Evolutionary conservation across 2,888 invertebrate genomes (phyloP).

Genomic region (Troilus luridus): DNA sequence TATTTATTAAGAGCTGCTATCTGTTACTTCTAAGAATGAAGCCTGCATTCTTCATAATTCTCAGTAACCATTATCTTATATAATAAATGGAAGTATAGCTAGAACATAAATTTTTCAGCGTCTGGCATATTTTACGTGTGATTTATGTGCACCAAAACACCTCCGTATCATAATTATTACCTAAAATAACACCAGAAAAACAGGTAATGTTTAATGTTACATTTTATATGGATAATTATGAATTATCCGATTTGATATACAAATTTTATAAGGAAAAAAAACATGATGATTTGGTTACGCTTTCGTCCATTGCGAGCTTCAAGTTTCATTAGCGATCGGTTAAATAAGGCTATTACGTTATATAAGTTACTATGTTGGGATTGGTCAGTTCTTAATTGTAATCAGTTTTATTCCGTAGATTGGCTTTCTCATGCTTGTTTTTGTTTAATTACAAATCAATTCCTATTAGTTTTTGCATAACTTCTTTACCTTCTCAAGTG

Average conservation of each 20-base stretch:
- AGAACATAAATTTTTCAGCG: neutral
- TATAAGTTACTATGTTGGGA: neutral
- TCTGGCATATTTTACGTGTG: too few relatives aligned
- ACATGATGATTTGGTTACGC: neutral
- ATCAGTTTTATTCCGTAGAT: neutral
- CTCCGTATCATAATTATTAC: neutral
- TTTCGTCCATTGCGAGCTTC: neutral
- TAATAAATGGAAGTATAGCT: neutral
- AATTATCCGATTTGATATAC: slow-evolving; percentile 8
- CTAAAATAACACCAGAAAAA: neutral
- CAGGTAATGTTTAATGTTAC: neutral
- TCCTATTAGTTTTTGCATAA: neutral
- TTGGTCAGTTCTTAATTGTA: neutral
- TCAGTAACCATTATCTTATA: neutral
- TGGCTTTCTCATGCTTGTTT: neutral
- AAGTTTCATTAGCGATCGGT: neutral
- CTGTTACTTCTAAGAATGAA: too few relatives aligned
- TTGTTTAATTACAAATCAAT: neutral
- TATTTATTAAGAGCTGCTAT: too few relatives aligned
- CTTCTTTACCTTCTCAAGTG: neutral
- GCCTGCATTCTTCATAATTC: neutral
- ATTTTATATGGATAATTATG: neutral
- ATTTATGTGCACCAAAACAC: neutral
- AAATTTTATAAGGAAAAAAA: neutral
- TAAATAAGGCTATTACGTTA: slow-evolving; percentile 2